These are phyloP conservation scores for Mantis religiosa DNA, from an alignment of 2,888 invertebrate genomes.

Conservation along the genomic window DNA sequence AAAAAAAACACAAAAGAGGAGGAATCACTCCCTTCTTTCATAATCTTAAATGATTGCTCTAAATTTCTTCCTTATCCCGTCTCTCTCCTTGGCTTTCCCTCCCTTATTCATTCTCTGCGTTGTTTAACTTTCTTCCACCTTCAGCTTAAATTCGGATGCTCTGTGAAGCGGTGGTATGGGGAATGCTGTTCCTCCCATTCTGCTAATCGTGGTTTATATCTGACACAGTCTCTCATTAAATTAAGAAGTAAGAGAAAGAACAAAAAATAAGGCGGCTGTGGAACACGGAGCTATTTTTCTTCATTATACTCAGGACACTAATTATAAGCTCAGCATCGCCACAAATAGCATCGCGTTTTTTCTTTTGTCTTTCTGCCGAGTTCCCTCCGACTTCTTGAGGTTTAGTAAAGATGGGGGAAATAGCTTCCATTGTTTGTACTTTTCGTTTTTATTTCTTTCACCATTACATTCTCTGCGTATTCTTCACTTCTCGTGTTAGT, in stretches of 20 bases:
- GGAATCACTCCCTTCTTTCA: slow-evolving; percentile 22
- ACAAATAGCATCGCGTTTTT: not conserved
- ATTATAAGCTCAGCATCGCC: slow-evolving; percentile 12
- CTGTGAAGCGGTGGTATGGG: not conserved
- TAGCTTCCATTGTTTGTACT: not conserved
- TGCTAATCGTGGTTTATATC: slow-evolving; percentile 23
- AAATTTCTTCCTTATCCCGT: not conserved
- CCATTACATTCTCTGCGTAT: no score
- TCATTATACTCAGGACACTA: slow-evolving; percentile 22
- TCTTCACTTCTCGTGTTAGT: no score
- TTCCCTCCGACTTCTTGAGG: no score
- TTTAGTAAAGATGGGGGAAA: not conserved
- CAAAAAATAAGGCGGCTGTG: slow-evolving; percentile 1
- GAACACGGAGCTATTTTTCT: slow-evolving; percentile 11
- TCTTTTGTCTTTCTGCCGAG: not conserved
- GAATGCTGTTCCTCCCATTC: not conserved
- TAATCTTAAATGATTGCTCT: slow-evolving; percentile 25
- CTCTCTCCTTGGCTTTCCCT: not conserved
- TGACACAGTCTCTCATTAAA: slow-evolving; percentile 18
- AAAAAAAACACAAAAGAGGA: no score
- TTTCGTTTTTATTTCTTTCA: not conserved
- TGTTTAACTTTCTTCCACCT: not conserved
- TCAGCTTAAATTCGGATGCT: not conserved
- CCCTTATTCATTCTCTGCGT: not conserved
- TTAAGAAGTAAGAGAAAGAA: slow-evolving; percentile 13